These are phyloP conservation scores for Nebria salina DNA, from an alignment of 2,888 invertebrate species.

Conservation along the genomic window DNA sequence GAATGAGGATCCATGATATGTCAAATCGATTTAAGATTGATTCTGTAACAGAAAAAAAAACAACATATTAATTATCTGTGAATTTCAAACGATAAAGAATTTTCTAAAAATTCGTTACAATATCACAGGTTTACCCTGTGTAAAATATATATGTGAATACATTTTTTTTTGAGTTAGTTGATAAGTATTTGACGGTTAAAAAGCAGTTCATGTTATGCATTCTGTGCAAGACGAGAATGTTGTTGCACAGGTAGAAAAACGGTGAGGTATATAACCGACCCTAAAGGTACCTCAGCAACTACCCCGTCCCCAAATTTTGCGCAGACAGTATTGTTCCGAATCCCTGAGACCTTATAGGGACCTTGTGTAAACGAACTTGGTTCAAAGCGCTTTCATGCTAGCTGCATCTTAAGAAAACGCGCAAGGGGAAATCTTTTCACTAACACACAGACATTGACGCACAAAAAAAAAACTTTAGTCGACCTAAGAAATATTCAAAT, in stretches of 20 bases:
- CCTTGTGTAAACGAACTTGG: slow-evolving; percentile 51
- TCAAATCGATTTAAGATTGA: slow-evolving; percentile 49
- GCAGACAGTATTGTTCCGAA: slow-evolving; percentile 57
- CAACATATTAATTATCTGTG: slow-evolving; percentile 23
- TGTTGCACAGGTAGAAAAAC: slow-evolving; percentile 46
- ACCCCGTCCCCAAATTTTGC: slow-evolving; percentile 49
- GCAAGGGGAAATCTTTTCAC: slow-evolving; percentile 54
- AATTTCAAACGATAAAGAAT: background rate
- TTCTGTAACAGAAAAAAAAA: slow-evolving; percentile 53
- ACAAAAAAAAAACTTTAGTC: slow-evolving; percentile 51
- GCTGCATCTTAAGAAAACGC: slow-evolving; percentile 56
- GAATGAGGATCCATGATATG: slow-evolving; percentile 36
- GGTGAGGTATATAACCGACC: slow-evolving; percentile 23
- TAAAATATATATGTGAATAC: background rate
- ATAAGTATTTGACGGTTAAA: slow-evolving; percentile 21
- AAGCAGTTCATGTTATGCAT: slow-evolving; percentile 14
- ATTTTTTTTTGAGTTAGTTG: slow-evolving; percentile 50
- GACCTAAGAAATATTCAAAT: slow-evolving; percentile 49
- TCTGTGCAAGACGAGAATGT: slow-evolving; percentile 50
- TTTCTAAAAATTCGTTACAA: background rate
- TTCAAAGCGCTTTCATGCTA: slow-evolving; percentile 52
- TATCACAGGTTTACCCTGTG: background rate
- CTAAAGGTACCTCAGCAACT: slow-evolving; percentile 13
- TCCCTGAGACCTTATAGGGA: slow-evolving; percentile 21
- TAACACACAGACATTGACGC: slow-evolving; percentile 42